These are phyloP conservation scores for Sceloporus undulatus DNA, from an alignment of 2,113 vertebrate species.

Conservation along the genomic window DNA sequence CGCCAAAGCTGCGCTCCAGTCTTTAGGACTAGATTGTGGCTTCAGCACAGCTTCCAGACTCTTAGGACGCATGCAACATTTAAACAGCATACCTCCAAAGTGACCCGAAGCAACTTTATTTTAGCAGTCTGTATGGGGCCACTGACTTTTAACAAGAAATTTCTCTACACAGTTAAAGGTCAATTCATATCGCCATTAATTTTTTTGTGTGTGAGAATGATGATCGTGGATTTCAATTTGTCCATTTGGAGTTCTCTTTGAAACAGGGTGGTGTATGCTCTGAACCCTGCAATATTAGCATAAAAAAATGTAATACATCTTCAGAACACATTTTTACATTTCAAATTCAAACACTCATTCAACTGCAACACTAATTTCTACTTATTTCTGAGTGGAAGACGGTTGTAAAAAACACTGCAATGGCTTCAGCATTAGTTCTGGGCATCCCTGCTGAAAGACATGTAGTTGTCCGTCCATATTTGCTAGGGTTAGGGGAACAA, in stretches of 20 bases:
- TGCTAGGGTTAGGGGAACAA: no score
- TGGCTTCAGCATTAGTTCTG: not conserved
- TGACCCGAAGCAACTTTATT: no score
- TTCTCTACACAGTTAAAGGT: not conserved
- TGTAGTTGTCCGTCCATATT: no score
- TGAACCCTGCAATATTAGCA: not conserved
- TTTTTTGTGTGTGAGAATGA: no score
- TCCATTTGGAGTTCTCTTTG: not conserved
- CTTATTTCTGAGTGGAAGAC: not conserved
- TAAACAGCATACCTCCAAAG: no score
- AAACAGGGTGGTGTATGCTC: not conserved
- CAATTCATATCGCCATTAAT: not conserved
- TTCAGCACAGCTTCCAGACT: no score
- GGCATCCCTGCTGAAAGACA: no score
- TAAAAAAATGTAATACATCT: not conserved
- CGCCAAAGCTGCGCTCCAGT: no score
- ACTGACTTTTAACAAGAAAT: fast-evolving
- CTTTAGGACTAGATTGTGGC: no score
- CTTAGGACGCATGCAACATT: no score
- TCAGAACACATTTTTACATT: not conserved
- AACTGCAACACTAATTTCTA: not conserved
- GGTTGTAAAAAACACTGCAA: not conserved
- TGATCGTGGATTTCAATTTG: not conserved
- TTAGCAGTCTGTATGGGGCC: no score
- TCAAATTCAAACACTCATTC: not conserved